Evolutionary conservation across 2,113 vertebrate genomes (phyloP).

Genomic region (Phoenicopterus ruber): DNA sequence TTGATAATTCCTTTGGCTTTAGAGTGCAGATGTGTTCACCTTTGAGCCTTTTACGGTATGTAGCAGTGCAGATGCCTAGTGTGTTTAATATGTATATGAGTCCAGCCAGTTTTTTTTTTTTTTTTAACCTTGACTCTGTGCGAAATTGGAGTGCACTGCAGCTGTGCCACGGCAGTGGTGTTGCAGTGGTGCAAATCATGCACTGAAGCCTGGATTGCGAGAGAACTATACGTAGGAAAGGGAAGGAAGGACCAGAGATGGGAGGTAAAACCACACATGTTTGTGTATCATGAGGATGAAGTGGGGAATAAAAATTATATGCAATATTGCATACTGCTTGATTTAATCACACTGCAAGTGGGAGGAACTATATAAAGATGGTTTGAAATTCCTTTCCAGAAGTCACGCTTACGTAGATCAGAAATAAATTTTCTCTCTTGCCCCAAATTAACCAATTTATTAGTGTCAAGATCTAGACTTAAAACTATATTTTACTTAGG

Average conservation of each 20-base stretch:
- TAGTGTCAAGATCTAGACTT: not conserved
- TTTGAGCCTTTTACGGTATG: not conserved
- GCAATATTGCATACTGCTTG: not conserved
- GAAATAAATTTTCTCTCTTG: not conserved
- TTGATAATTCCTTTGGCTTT: not conserved
- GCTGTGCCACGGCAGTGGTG: not conserved
- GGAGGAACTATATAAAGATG: not conserved
- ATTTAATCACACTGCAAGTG: not conserved
- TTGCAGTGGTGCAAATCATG: not conserved
- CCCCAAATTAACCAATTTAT: not conserved
- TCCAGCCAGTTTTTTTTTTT: not conserved
- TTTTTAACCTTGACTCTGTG: not conserved
- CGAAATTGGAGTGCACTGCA: not conserved
- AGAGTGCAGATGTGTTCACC: not conserved
- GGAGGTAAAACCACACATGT: accelerated
- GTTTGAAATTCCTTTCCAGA: not conserved
- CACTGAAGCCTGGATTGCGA: not conserved
- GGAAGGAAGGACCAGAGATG: not conserved
- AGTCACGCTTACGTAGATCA: not conserved
- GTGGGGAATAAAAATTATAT: not conserved
- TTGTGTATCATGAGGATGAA: not conserved
- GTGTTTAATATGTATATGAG: accelerated
- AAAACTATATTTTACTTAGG: not conserved
- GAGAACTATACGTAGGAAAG: not conserved
- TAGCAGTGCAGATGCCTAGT: not conserved